phyloP scores from a whole-genome alignment of 2,888 invertebrate species.

The Nycteola revayana region DNA sequence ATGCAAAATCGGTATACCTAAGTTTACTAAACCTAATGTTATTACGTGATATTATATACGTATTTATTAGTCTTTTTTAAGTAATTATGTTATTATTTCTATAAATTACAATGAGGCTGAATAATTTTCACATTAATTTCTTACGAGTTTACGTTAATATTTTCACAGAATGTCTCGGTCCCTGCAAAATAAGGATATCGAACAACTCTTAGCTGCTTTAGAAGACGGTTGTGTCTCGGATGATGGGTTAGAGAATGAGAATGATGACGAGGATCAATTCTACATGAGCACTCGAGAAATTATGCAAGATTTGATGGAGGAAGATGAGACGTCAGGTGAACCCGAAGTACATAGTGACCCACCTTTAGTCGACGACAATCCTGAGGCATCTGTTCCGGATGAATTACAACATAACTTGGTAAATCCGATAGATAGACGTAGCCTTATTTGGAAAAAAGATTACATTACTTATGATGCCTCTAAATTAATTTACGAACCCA shows the following conservation, averaged over 20 bases:
- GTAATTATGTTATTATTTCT: too few species aligned
- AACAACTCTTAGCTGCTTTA: background rate
- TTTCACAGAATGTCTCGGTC: too few species aligned
- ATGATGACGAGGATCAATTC: background rate
- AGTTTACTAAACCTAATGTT: too few species aligned
- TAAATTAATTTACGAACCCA: conserved; percentile 34
- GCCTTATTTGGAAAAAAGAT: conserved; percentile 37
- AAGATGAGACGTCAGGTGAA: background rate
- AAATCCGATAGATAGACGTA: too few species aligned
- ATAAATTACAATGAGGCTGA: too few species aligned
- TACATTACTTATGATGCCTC: conserved; percentile 37
- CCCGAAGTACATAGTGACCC: conserved; percentile 1
- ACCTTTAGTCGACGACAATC: background rate
- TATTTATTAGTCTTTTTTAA: too few species aligned
- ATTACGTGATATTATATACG: too few species aligned
- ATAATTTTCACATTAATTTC: too few species aligned
- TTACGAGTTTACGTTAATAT: too few species aligned
- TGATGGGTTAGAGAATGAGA: conserved; percentile 1
- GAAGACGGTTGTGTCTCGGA: conserved; percentile 1
- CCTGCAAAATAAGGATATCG: too few species aligned
- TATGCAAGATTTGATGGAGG: background rate
- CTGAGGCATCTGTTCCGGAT: background rate
- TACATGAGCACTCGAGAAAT: background rate
- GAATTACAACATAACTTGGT: too few species aligned
- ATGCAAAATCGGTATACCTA: conserved; percentile 16